Conservation (phyloP, 2,797 vertebrate genomes). For the Myiothlypis coronata region DNA sequence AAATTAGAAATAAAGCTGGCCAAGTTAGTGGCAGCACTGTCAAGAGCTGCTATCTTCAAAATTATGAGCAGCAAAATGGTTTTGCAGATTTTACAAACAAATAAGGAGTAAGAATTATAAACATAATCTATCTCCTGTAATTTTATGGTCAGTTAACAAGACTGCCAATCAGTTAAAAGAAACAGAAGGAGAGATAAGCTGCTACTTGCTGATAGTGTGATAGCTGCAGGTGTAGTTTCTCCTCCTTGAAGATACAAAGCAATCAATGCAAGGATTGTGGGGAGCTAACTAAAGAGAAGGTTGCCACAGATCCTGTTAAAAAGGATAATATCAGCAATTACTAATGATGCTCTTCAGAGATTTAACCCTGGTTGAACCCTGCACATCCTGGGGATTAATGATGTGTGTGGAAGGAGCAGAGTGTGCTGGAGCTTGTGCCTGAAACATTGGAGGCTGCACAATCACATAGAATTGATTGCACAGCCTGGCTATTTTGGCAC, state of each 20-base stretch:
- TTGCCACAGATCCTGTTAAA: neutral
- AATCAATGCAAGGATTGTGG: neutral
- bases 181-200: neutral
- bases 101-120: neutral
- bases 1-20: slow-evolving; percentile 5
- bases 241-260: neutral
- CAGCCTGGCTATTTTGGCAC: neutral
- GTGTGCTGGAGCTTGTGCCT: fast-evolving
- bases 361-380: neutral
- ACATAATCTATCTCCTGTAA: neutral
- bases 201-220: neutral
- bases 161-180: neutral
- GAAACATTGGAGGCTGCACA: neutral
- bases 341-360: neutral
- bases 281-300: neutral
- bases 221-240: neutral
- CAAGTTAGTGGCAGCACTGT: neutral
- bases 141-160: neutral
- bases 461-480: neutral
- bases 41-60: neutral
- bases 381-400: neutral
- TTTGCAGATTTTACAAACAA: neutral
- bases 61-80: neutral
- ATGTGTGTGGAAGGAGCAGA: neutral
- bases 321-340: neutral